Conservation (phyloP, 2,113 vertebrate genomes). For the Girardinichthys multiradiatus region DNA sequence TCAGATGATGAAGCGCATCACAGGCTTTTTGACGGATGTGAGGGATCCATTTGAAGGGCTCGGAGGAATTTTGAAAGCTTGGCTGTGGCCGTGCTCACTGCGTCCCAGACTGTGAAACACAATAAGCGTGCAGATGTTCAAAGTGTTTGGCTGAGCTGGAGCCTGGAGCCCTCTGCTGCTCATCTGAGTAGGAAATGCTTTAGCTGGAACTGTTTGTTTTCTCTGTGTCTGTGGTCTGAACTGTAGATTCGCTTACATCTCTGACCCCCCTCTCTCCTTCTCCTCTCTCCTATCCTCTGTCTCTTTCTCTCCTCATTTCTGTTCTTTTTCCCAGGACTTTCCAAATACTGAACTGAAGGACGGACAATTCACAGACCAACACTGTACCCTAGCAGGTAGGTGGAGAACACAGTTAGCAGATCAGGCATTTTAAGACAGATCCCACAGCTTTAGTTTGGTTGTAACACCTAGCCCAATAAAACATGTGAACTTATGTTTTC, state of each 20-base stretch:
- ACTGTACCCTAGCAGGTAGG: conserved; percentile 84
- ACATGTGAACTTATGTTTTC: no score
- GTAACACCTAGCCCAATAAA: no score
- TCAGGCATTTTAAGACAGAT: background rate
- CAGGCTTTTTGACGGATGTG: conserved; percentile 62
- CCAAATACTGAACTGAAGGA: conserved; percentile 74
- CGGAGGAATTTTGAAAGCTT: conserved; percentile 67
- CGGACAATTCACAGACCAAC: conserved; percentile 77
- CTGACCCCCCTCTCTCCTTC: conserved; percentile 25
- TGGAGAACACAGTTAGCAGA: conserved; percentile 28
- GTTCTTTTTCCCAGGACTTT: conserved; percentile 73
- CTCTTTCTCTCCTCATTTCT: conserved; percentile 27
- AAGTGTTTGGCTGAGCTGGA: conserved; percentile 63
- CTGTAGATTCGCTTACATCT: conserved; percentile 69
- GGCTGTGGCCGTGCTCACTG: conserved; percentile 49
- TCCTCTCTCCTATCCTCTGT: background rate
- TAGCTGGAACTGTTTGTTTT: conserved; percentile 68
- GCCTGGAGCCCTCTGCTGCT: conserved; percentile 61
- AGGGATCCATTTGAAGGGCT: conserved; percentile 57
- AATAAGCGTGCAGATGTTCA: conserved; percentile 75
- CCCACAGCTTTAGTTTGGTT: background rate
- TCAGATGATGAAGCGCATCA: conserved; percentile 47
- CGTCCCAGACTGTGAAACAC: conserved; percentile 66
- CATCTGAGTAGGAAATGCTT: conserved; percentile 80
- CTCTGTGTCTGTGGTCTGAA: conserved; percentile 70